Percentiles rank a stretch among this genome's conserved stretches.
These are phyloP conservation scores for Sarotherodon lohbergeri DNA, from an alignment of 2,113 vertebrate genomes.

Conservation along the genomic window DNA sequence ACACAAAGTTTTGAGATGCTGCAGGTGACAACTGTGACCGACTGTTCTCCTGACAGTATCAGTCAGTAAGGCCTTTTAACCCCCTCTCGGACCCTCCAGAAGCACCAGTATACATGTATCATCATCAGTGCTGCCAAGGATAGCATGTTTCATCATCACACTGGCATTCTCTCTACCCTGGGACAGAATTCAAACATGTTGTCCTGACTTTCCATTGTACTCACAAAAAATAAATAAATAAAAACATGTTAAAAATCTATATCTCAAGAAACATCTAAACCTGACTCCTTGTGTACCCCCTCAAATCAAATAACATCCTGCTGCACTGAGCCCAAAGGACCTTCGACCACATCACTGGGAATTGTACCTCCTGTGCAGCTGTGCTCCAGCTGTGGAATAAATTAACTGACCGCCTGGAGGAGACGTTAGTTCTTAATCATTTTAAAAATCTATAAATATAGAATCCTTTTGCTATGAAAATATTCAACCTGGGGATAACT, in stretches of 20 bases:
- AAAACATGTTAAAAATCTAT: neutral
- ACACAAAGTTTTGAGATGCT: neutral
- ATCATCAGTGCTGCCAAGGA: neutral
- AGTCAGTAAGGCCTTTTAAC: neutral
- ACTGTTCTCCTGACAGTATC: neutral
- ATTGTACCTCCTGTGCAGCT: neutral
- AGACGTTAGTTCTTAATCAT: neutral
- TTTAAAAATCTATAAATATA: neutral
- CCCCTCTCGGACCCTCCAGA: neutral
- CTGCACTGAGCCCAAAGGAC: neutral
- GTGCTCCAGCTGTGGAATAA: neutral
- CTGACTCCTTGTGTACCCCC: neutral
- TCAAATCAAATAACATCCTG: constrained; percentile 9
- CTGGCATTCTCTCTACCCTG: neutral
- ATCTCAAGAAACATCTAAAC: neutral
- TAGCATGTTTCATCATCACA: neutral
- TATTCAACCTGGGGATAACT: neutral
- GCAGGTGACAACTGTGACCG: neutral
- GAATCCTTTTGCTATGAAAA: neutral
- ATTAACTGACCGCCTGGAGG: constrained; percentile 1
- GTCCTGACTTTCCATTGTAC: neutral
- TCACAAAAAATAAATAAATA: neutral
- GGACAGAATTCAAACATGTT: neutral
- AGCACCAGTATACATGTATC: neutral
- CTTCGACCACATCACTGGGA: neutral